A percentile compares a stretch with the other conserved stretches of the same genome.
phyloP scores from a whole-genome alignment of 2,113 vertebrate species.

The Megaleporinus macrocephalus region DNA sequence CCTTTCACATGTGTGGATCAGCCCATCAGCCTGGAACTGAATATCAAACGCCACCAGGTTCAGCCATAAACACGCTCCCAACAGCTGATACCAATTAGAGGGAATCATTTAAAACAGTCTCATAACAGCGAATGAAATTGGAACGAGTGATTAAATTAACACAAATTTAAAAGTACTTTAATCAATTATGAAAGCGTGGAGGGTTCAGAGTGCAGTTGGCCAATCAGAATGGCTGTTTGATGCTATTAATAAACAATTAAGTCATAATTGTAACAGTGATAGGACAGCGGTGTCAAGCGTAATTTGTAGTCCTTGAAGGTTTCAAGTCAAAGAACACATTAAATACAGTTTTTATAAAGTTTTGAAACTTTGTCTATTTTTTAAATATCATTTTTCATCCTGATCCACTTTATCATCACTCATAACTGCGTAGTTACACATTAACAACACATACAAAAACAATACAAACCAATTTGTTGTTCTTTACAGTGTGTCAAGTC shows the following conservation, averaged over 20 bases:
- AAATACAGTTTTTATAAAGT: too few species aligned
- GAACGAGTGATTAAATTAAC: conserved; percentile 43
- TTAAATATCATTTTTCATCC: too few species aligned
- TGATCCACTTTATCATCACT: too few species aligned
- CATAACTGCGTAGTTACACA: too few species aligned
- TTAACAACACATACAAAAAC: too few species aligned
- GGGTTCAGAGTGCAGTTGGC: conserved; percentile 42
- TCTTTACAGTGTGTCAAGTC: too few species aligned
- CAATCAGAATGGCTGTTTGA: conserved; percentile 53
- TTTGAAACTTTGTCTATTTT: too few species aligned
- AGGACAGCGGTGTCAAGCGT: conserved; percentile 42
- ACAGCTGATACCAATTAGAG: conserved; percentile 14
- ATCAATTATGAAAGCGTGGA: conserved; percentile 49
- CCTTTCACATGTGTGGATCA: neutral
- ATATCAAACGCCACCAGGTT: conserved; percentile 18
- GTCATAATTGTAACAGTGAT: conserved; percentile 43
- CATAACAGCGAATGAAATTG: conserved; percentile 43
- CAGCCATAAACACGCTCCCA: neutral
- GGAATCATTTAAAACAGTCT: conserved; percentile 19
- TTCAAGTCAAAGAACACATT: too few species aligned
- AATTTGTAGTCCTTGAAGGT: neutral
- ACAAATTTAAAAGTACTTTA: conserved; percentile 46
- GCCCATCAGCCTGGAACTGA: neutral
- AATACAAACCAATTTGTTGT: too few species aligned
- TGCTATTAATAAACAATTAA: conserved; percentile 58